Evolutionary conservation across 2,888 invertebrate genomes (phyloP).

Genomic region (Leptura quadrifasciata): DNA sequence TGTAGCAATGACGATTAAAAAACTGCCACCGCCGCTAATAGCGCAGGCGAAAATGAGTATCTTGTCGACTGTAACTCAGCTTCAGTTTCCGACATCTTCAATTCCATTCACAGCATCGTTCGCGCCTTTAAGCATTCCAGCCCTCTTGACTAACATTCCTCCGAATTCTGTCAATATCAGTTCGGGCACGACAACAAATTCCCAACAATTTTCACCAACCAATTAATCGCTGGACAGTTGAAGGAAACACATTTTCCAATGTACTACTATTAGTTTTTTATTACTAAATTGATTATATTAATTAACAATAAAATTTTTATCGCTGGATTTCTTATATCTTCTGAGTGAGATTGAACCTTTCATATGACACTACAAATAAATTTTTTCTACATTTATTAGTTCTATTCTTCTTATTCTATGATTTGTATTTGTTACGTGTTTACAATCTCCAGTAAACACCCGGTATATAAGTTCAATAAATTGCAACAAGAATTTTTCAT

Average conservation of each 20-base stretch:
- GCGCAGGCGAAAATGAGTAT: neutral
- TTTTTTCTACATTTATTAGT: too few relatives aligned
- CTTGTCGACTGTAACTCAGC: neutral
- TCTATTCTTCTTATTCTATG: too few relatives aligned
- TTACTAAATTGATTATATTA: neutral
- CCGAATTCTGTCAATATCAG: neutral
- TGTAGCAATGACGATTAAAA: slow-evolving; percentile 3
- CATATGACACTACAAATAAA: too few relatives aligned
- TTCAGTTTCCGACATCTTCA: neutral
- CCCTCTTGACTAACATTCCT: neutral
- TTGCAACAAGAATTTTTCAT: too few relatives aligned
- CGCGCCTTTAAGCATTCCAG: neutral
- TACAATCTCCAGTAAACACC: too few relatives aligned
- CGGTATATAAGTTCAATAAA: too few relatives aligned
- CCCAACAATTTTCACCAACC: neutral
- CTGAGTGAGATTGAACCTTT: too few relatives aligned
- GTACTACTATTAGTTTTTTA: too few relatives aligned
- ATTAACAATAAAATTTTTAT: neutral
- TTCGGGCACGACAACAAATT: neutral
- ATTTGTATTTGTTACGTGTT: too few relatives aligned
- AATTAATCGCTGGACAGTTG: neutral
- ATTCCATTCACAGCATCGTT: neutral
- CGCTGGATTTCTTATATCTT: too few relatives aligned
- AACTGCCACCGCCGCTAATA: slow-evolving; percentile 2
- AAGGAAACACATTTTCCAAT: too few relatives aligned